Conservation (phyloP, 2,113 vertebrate species). For the Euleptes europaea region DNA sequence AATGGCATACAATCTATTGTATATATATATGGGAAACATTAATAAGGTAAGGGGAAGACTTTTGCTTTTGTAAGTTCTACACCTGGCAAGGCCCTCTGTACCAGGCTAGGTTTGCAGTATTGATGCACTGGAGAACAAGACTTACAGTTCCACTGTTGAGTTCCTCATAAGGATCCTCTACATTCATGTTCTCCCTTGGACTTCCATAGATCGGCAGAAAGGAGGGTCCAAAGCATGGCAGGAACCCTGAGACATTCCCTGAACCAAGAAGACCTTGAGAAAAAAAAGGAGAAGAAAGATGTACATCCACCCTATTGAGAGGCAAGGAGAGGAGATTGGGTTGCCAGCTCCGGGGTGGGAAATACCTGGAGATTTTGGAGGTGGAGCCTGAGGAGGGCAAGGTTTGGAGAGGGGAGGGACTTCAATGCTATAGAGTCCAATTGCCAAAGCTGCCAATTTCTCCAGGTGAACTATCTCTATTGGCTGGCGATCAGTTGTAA, state of each 20-base stretch:
- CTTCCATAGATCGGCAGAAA: constrained; percentile 64
- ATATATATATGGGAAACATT: neutral
- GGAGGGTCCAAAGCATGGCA: constrained; percentile 69
- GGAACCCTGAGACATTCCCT: constrained; percentile 62
- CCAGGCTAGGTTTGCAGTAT: neutral
- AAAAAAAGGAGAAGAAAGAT: neutral
- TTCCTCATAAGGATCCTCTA: neutral
- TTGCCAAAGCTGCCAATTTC: no score
- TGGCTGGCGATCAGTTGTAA: no score
- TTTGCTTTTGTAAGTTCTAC: neutral
- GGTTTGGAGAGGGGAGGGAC: no score
- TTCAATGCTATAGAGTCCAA: no score
- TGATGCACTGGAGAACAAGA: neutral
- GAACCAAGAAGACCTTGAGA: neutral
- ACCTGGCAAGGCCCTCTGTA: neutral
- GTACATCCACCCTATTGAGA: rapidly evolving
- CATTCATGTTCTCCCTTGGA: constrained; percentile 45
- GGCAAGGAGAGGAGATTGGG: neutral
- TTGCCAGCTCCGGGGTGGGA: no score
- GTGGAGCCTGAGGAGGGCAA: no score
- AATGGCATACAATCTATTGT: neutral
- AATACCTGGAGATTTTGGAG: no score
- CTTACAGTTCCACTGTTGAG: neutral
- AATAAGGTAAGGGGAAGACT: neutral
- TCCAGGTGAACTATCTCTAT: no score